Base-by-base conservation (phyloP, 2,113 vertebrate genomes). In the Pimephales promelas region DNA sequence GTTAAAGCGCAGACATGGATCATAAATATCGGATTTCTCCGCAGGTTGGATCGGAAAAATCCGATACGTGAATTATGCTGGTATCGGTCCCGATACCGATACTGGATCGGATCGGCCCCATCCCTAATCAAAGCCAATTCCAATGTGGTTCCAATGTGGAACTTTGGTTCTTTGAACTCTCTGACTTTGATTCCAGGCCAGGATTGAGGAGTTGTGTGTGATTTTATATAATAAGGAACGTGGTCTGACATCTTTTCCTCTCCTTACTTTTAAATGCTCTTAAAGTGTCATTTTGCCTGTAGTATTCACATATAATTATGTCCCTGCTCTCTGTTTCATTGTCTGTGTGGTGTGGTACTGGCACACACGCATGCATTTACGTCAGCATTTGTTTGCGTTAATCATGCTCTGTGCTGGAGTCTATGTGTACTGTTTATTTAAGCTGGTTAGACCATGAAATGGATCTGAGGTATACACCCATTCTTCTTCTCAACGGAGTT, bases 361-460 rank as follows among this genome's bases (percentile, higher is more conserved):
- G 5, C 2, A 13, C 52, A 1, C 5, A 13, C 52, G 9, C 52
- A 16, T 76, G 52, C 36, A 11, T 54, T 16, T n/a, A 76, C 31
- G 20, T 34, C 28, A 59, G 52, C 22, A 1, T 57, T 77, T 77
- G 52, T 77, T 77, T 40, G 52, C n/a, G 40, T 77, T 24, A 57
- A 57, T 77, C 52, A 57, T 20, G 4, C 20, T 77, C 16, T 57
- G 49, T 36, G 49, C 28, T 56, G 18, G 22, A n/a, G 20, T n/a
- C 28, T 57, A 52, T 76, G 34, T 59, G 75, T n/a, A 78, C 54
- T 45, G 75, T 78, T 78, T 78, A 78, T 78, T 43, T 78, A 78
- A 26, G n/a, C 56, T 43, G 75, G 34, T 7, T 16, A 22, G 28
- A 76, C 28, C 10, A 34, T 78, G 52, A 24, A 59, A 77, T 59